Percentiles rank a stretch among this genome's conserved stretches.
Evolutionary conservation across 2,888 invertebrate species (phyloP).

Genomic region (Cheilosia urbana): DNA sequence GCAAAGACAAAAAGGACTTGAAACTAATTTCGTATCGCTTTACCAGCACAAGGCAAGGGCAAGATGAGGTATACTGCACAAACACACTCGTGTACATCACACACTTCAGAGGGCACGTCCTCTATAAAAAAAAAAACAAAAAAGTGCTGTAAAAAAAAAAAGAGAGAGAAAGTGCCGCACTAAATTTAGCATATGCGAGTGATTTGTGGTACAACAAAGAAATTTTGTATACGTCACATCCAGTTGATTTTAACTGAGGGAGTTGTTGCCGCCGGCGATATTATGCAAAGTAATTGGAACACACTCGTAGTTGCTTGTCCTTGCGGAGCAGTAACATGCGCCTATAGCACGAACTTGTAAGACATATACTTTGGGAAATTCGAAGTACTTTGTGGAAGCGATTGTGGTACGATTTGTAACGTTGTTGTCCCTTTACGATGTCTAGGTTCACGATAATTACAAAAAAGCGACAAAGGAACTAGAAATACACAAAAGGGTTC

Average conservation of each 20-base stretch:
- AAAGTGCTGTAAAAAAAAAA: background rate
- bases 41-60: background rate
- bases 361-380: too few relatives aligned
- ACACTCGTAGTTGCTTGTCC: background rate
- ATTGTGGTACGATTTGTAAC: too few relatives aligned
- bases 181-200: conserved; percentile 34
- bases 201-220: conserved; percentile 25
- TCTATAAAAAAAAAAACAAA: background rate
- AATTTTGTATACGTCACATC: background rate
- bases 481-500: too few relatives aligned
- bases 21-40: conserved; percentile 10
- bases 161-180: conserved; percentile 3
- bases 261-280: background rate
- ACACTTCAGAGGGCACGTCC: conserved; percentile 18
- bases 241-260: background rate
- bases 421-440: too few relatives aligned
- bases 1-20: background rate
- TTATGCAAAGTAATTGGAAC: background rate
- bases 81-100: background rate
- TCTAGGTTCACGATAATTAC: too few relatives aligned
- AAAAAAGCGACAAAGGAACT: too few relatives aligned
- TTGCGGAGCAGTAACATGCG: background rate
- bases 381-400: too few relatives aligned
- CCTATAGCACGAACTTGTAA: background rate
- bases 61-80: background rate